Evolutionary conservation across 2,888 invertebrate genomes (phyloP), one percentile per base, ranked within the genome.

Genomic region (Marronus borbonicus): DNA sequence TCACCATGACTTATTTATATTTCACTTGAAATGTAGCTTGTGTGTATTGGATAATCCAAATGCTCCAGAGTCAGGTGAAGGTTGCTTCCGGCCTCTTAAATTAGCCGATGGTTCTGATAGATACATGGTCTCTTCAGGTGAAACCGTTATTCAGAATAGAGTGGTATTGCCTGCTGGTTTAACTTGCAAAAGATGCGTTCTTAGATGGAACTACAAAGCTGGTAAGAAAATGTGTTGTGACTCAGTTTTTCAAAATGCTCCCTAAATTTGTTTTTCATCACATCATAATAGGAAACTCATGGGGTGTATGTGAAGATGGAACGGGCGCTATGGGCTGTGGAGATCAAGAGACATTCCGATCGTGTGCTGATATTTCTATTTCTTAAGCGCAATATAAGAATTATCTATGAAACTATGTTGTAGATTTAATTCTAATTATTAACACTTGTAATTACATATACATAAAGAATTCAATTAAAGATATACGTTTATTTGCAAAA

Each of bases 321-420:
- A 83, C 84, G 1, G 80, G 81, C 20, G 84, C 78, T 17, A 70
- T 85, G 17, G 88, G 88, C 8, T 89, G 88, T 82, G 89, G 88
- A 28, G 83, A 85, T 3, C 88, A 89, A 82, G 88, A 89, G 83
- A 86, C 85, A 0, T 89, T 88, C 84, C 83, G 87, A 44, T 86
- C 86, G 3, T 89, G 89, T 80, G 86, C 89, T 50, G 89, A 89
- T 82, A 87, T 89, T 78, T 74, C 84, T 14, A 88, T 88, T 78
- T 70, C 80, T 64, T 84, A 83, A 81, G 8, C 44, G n/a, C 28
- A 60, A 7, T 24, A 60, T 17, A 7, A 8, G 7, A n/a, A 36
- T 36, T 55, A 17, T 55, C 5, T 17, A 20, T 3, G 31, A 36
- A 55, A 55, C 55, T 55, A 17, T n/a, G 12, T 8, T 44, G 12